phyloP scores from a whole-genome alignment of 2,797 vertebrate genomes.

The Notoglanidium macrostoma region DNA sequence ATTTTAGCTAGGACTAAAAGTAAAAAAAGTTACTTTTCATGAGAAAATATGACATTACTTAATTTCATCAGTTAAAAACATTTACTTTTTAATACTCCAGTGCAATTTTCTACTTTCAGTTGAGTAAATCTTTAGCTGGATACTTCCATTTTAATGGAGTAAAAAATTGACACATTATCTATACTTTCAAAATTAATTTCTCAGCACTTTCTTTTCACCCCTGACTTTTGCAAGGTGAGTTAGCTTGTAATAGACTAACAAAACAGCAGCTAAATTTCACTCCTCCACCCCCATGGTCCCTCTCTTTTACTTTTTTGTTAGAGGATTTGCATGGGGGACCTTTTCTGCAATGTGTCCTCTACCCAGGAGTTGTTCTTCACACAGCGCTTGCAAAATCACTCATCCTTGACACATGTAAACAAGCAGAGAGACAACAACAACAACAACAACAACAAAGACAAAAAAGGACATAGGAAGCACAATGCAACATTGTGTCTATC shows the following conservation, averaged over 20 bases:
- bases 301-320: constrained; percentile 21
- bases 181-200: background rate
- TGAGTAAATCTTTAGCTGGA: background rate
- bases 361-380: constrained; percentile 32
- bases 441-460: background rate
- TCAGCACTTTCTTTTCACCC: background rate
- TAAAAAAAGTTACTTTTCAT: background rate
- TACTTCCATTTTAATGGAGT: background rate
- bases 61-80: background rate
- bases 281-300: constrained; percentile 17
- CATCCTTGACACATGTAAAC: constrained; percentile 37
- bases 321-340: constrained; percentile 45
- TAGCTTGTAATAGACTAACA: constrained; percentile 8
- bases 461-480: background rate
- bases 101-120: background rate
- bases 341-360: constrained; percentile 44
- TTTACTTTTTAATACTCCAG: background rate
- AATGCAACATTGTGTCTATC: background rate
- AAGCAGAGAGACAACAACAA: constrained; percentile 14
- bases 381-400: constrained; percentile 34
- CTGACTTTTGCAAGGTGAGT: background rate
- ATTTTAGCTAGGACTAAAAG: background rate
- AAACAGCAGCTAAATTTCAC: constrained; percentile 29
- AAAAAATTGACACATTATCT: background rate
- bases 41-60: background rate